Percentiles rank a stretch among this genome's conserved stretches.
These are phyloP conservation scores for Chaenodraco wilsoni DNA, from an alignment of 2,797 vertebrate species.

Conservation along the genomic window DNA sequence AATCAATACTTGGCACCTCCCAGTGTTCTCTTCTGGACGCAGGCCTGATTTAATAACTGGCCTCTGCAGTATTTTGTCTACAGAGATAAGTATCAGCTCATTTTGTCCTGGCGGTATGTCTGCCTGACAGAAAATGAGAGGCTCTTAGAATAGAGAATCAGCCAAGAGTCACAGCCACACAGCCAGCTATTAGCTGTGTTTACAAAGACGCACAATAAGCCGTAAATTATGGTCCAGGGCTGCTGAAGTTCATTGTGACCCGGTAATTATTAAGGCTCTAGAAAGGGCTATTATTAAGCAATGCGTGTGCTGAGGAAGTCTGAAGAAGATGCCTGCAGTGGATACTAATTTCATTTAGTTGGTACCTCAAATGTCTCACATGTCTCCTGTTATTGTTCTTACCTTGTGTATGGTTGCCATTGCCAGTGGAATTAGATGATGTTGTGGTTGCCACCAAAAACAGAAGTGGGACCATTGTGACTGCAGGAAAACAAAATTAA, in stretches of 20 bases:
- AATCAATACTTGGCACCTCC: slow-evolving; percentile 48
- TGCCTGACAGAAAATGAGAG: slow-evolving; percentile 18
- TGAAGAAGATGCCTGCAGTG: slow-evolving; percentile 34
- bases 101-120: slow-evolving; percentile 34
- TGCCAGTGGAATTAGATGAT: slow-evolving; percentile 56
- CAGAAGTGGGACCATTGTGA: slow-evolving; percentile 84
- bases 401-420: slow-evolving; percentile 70
- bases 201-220: slow-evolving; percentile 59
- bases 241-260: slow-evolving; percentile 57
- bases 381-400: slow-evolving; percentile 57
- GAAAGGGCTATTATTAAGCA: slow-evolving; percentile 62
- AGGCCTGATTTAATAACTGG: slow-evolving; percentile 66
- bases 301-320: slow-evolving; percentile 33
- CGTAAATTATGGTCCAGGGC: slow-evolving; percentile 62
- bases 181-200: slow-evolving; percentile 53
- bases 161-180: slow-evolving; percentile 35
- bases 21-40: slow-evolving; percentile 36
- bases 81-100: slow-evolving; percentile 59
- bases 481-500: slow-evolving; percentile 75
- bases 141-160: slow-evolving; percentile 35
- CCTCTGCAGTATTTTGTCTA: slow-evolving; percentile 66
- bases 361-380: slow-evolving; percentile 43
- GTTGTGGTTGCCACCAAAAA: slow-evolving; percentile 72
- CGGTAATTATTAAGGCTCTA: slow-evolving; percentile 64
- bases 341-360: slow-evolving; percentile 22